These are phyloP conservation scores for Oryzias sinensis DNA, from an alignment of 2,797 vertebrate species.

Conservation along the genomic window DNA sequence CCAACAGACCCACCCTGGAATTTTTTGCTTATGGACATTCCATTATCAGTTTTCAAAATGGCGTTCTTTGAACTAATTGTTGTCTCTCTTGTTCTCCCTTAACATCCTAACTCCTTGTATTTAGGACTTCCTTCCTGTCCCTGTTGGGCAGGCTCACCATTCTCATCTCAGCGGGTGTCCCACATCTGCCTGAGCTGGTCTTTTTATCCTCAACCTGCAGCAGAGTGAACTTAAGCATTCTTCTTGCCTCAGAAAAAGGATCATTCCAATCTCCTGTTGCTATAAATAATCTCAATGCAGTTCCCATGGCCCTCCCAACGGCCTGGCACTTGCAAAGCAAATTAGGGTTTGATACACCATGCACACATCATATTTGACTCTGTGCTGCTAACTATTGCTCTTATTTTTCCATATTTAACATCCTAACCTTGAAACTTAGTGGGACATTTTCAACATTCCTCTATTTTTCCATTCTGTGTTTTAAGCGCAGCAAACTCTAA, in stretches of 20 bases:
- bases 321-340: slow-evolving; percentile 34
- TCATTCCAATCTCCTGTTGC: slow-evolving; percentile 52
- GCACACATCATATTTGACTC: slow-evolving; percentile 1
- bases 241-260: slow-evolving; percentile 66
- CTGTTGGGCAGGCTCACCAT: slow-evolving; percentile 43
- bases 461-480: too few species aligned
- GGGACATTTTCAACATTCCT: too few species aligned
- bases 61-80: slow-evolving; percentile 11
- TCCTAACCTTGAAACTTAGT: too few species aligned
- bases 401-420: too few species aligned
- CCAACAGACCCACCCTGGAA: slow-evolving; percentile 17
- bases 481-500: too few species aligned
- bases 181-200: slow-evolving; percentile 48
- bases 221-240: slow-evolving; percentile 74
- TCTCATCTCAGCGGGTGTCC: slow-evolving; percentile 61
- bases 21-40: slow-evolving; percentile 13
- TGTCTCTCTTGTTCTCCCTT: slow-evolving; percentile 50
- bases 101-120: slow-evolving; percentile 50
- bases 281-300: slow-evolving; percentile 76
- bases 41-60: background rate
- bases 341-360: slow-evolving; percentile 21
- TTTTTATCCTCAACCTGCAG: slow-evolving; percentile 42
- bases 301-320: slow-evolving; percentile 77
- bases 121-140: slow-evolving; percentile 58
- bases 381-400: too few species aligned